Base-by-base conservation (phyloP, 2,797 vertebrate species). In the Cyclura pinguis region DNA sequence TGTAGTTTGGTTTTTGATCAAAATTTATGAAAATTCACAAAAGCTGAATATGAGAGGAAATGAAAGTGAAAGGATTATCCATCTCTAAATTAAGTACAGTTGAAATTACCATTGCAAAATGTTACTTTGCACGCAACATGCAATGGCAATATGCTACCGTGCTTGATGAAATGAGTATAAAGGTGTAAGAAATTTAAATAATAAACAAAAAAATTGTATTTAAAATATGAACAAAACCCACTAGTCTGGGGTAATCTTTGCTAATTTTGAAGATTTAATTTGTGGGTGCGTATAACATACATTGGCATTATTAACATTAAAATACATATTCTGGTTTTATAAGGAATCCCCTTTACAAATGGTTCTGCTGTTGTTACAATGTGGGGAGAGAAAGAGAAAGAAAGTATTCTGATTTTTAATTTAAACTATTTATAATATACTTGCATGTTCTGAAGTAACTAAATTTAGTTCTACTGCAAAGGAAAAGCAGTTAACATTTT, bases 191-290 rank as follows among this genome's bases (percentile, higher is more conserved):
- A 83, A 9, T 76, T 76, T 86, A 50, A 0, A 77, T 47, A 0
- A 8, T 90, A 50, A 83, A 2, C 81, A 2, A 10, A 69, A 35
- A 80, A 1, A 74, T 87, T 91, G 2, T 85, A 55, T 64, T 92
- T n/a, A 85, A 18, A 91, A n/a, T 77, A 20, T 92, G 84, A 94
- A 87, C 55, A 82, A 4, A 52, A 64, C 4, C 29, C 76, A 88
- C 16, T 20, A 92, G 80, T 72, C n/a, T 59, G 62, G 59, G 47
- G 16, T n/a, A 32, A 50, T 22, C 38, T 59, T n/a, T 12, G n/a
- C 0, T 32, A 57, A 27, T 0, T 85, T 93, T 88, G 84, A 16
- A 81, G 86, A 91, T 0, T 74, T 72, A 81, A 67, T 87, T 88
- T 92, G 69, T 42, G 20, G 50, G 12, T 47, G 2, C 47, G 42